These are phyloP conservation scores for Scolopax bukidnonensis DNA, from an alignment of 2,797 vertebrate genomes.

Conservation along the genomic window DNA sequence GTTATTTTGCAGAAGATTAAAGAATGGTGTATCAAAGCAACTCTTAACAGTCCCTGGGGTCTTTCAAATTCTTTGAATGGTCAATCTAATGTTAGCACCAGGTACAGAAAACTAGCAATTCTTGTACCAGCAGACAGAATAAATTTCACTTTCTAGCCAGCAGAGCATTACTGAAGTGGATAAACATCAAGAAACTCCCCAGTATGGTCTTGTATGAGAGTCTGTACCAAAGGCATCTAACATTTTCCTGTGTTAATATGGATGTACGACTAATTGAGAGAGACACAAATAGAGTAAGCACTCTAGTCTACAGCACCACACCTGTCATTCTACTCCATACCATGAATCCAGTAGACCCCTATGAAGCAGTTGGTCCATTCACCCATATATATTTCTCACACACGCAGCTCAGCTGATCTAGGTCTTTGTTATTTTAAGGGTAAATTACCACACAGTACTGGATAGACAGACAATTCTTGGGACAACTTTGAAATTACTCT, in stretches of 20 bases:
- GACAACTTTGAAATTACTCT: not conserved
- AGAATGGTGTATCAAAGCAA: not conserved
- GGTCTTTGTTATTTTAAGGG: not conserved
- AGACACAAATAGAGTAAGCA: not conserved
- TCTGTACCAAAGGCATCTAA: not conserved
- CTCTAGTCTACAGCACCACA: not conserved
- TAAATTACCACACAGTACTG: not conserved
- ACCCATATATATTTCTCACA: not conserved
- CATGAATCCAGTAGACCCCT: not conserved
- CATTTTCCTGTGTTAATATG: not conserved
- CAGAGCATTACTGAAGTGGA: not conserved
- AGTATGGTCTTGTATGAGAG: not conserved
- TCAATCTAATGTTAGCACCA: not conserved
- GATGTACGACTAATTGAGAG: not conserved
- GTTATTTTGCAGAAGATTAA: not conserved
- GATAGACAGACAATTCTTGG: not conserved
- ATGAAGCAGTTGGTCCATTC: not conserved
- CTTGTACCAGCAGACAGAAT: not conserved
- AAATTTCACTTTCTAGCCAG: not conserved
- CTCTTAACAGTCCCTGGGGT: not conserved
- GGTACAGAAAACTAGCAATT: not conserved
- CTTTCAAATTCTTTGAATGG: not conserved
- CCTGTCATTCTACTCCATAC: not conserved
- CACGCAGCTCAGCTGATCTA: not conserved
- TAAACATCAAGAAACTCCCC: not conserved